These are phyloP conservation scores for Aphaenogaster rudis DNA, from an alignment of 1,140 invertebrate species.

Conservation along the genomic window DNA sequence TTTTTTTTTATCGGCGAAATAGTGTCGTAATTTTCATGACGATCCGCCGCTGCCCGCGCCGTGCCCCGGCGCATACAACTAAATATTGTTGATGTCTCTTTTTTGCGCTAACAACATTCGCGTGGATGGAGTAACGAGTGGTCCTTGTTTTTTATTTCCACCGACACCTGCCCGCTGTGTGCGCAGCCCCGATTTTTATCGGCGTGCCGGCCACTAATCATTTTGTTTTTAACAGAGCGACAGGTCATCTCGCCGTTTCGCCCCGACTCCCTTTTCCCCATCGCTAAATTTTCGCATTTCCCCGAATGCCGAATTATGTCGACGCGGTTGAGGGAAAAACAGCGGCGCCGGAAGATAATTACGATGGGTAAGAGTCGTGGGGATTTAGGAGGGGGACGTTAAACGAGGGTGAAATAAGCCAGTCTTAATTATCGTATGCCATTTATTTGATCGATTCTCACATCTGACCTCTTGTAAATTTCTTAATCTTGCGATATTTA, in stretches of 20 bases:
- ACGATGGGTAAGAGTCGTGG: neutral
- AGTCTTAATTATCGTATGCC: constrained; percentile 56
- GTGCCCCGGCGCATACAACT: constrained; percentile 52
- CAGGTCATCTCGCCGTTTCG: constrained; percentile 46
- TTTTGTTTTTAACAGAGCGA: constrained; percentile 61
- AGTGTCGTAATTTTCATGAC: constrained; percentile 73
- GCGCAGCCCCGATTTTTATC: constrained; percentile 67
- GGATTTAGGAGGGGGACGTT: neutral
- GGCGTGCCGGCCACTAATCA: constrained; percentile 61
- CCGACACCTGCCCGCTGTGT: constrained; percentile 58
- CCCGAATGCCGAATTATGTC: neutral
- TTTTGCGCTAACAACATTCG: constrained; percentile 71
- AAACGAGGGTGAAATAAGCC: neutral
- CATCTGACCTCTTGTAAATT: constrained; percentile 42
- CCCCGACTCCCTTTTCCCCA: neutral
- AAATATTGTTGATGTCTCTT: constrained; percentile 73
- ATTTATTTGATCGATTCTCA: constrained; percentile 68
- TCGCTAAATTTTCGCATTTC: constrained; percentile 43
- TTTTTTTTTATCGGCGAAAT: constrained; percentile 60
- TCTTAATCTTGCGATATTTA: constrained; percentile 71
- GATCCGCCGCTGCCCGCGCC: constrained; percentile 60
- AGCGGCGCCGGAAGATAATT: too few species aligned
- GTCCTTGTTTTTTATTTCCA: constrained; percentile 73
- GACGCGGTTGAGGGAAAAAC: neutral
- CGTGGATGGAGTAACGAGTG: constrained; percentile 64